Evolutionary conservation across 1,140 invertebrate genomes (phyloP), one percentile per base, ranked within the genome.

Genomic region (Dendroctonus valens): DNA sequence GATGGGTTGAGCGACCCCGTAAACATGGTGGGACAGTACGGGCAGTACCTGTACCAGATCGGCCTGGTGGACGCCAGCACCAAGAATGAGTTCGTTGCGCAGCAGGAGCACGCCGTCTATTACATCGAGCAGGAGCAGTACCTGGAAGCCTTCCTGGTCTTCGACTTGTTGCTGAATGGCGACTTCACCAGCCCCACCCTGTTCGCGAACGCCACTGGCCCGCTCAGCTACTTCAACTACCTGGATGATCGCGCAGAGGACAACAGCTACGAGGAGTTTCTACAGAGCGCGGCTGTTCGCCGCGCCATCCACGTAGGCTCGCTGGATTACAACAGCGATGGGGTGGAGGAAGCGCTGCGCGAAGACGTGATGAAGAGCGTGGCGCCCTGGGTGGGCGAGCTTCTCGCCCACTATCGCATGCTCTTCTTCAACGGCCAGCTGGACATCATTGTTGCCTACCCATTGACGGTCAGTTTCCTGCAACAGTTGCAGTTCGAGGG

Each of bases 341-440:
- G 73, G 6, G 90, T 92, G 2, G 87, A 92, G 70, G 70, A 82
- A 15, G 80, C 89, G 75, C 75, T 96, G 4, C 84, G 87, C 51
- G 76, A 82, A 26, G 94, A 97, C 80, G 82, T 96, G 0, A 91
- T 94, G 86, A 83, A 92, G 70, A 91, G 89, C 0, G 85, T 93
- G 26, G 89, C 90, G 40, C 85, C 85, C 1, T 88, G 87, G 84
- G 79, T 96, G 52, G 80, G 84, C 7, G 85, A 89, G 59, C 78
- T 96, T 0, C 85, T 81, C 70, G 85, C 74, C 52, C 72, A 86
- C 65, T 92, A 91, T 74, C 81, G 81, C 76, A 83, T 89, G 5
- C 70, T 91, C 37, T 82, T 89, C 68, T 94, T 92, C 76, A 93
- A 88, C 75, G 92, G 92, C 5, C 91, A 94, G 75, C 78, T 93